A percentile compares a stretch with the other conserved stretches of the same genome.
phyloP scores from a whole-genome alignment of 2,113 vertebrate species.

The Micronycteris hirsuta region DNA sequence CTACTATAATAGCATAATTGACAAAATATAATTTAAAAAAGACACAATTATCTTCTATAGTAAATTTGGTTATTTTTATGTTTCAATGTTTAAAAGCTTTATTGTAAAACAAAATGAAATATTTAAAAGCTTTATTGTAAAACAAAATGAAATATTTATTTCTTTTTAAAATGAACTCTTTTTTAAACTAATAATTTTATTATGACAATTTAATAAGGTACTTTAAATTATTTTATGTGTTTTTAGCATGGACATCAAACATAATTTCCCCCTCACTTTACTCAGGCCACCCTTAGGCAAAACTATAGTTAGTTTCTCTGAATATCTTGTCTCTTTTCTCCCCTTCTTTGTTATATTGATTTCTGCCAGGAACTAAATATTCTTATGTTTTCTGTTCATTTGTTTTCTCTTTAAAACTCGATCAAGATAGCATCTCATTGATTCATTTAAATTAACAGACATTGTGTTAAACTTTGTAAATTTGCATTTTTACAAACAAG shows the following conservation, averaged over 20 bases:
- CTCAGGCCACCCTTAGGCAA: not conserved
- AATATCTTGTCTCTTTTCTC: not conserved
- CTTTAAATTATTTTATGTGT: not conserved
- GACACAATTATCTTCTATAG: not conserved
- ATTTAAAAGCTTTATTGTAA: not conserved
- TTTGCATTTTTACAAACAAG: not conserved
- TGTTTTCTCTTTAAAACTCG: not conserved
- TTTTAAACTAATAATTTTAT: not conserved
- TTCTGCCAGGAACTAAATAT: not conserved
- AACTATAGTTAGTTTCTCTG: not conserved
- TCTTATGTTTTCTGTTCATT: not conserved
- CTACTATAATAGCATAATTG: too few species aligned
- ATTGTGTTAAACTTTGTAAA: not conserved
- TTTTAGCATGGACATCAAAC: not conserved
- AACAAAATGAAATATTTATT: not conserved
- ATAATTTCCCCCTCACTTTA: not conserved
- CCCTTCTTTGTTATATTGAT: not conserved
- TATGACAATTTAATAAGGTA: not conserved
- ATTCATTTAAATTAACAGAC: not conserved
- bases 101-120: not conserved
- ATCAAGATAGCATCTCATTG: not conserved
- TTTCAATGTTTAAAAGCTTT: not conserved
- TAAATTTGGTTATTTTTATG: not conserved
- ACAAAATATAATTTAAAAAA: too few species aligned
- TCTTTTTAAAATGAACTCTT: not conserved